Evolutionary conservation across 2,797 vertebrate genomes (phyloP), one percentile per base, ranked within the genome.

Genomic region (Arctocebus calabarensis): DNA sequence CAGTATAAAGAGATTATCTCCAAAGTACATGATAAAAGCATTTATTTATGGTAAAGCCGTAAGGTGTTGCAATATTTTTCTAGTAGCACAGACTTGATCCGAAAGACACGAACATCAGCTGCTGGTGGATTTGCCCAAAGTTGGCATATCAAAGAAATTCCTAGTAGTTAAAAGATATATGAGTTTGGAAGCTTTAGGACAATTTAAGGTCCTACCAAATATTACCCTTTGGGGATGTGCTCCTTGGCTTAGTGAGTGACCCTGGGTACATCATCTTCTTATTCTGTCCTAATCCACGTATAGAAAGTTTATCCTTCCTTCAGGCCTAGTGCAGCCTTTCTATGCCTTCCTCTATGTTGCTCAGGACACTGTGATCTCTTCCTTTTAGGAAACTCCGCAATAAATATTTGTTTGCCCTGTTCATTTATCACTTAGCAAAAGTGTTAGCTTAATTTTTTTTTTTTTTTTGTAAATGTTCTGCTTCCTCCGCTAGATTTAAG

Each of bases 381-480:
- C 23, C 9, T 40, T 62, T 45, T 17, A 16, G 55, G n/a, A 83
- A 55, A 37, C 3, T 74, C 57, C 32, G 13, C 3, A 73, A 4
- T 74, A 90, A 70, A 74, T 74, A 90, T 64, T 78, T 75, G 17
- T 83, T 48, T 57, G 17, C 4, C 22, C 17, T 73, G 12, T 23
- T 82, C 23, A 70, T 62, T 62, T 84, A 88, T 12, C 66, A 92
- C 5, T 48, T 68, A 84, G 77, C 22, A 55, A 75, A 88, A 40
- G 20, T 66, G 20, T 88, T 78, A 74, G 16, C 34, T 91, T 94
- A 61, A 81, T 95, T 90, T 89, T 52, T 32, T 77, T 77, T 27
- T 14, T 62, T 13, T n/a, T n/a, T 62, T 13, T 5, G 2, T 71
- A 85, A 92, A 70, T 70, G 12, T 23, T 81, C 22, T 25, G 48